These are phyloP conservation scores for Napeogenes inachia DNA, from an alignment of 2,888 invertebrate genomes.

Conservation along the genomic window DNA sequence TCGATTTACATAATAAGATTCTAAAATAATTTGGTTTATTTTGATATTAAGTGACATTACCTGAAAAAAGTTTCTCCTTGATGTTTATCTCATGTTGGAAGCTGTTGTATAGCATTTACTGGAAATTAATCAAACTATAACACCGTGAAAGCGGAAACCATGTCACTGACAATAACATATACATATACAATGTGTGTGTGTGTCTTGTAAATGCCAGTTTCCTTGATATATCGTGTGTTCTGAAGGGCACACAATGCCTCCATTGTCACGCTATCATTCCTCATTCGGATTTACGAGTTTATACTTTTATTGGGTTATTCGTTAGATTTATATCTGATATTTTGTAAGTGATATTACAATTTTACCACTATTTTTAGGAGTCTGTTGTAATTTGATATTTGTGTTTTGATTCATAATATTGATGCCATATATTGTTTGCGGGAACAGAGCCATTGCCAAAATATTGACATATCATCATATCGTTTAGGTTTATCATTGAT, in stretches of 20 bases:
- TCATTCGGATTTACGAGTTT: constrained; percentile 58
- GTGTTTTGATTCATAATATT: too few species aligned
- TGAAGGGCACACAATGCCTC: constrained; percentile 31
- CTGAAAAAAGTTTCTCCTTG: too few species aligned
- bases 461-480: too few species aligned
- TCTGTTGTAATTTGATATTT: too few species aligned
- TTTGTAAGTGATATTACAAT: constrained; percentile 6
- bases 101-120: neutral
- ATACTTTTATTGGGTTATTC: constrained; percentile 53
- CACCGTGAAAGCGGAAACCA: constrained; percentile 3
- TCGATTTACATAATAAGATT: too few species aligned
- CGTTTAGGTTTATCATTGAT: too few species aligned
- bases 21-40: too few species aligned
- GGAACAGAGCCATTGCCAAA: too few species aligned
- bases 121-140: neutral
- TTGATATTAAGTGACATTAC: too few species aligned
- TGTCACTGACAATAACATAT: constrained; percentile 4
- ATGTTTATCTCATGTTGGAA: too few species aligned
- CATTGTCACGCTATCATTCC: constrained; percentile 46
- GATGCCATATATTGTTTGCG: too few species aligned
- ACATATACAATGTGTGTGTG: constrained; percentile 8
- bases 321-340: constrained; percentile 25
- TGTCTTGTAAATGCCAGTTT: constrained; percentile 21
- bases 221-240: constrained; percentile 28
- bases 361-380: neutral